A percentile compares a stretch with the other conserved stretches of the same genome.
Evolutionary conservation across 2,888 invertebrate genomes (phyloP).

Genomic region (Volucella bombylans): DNA sequence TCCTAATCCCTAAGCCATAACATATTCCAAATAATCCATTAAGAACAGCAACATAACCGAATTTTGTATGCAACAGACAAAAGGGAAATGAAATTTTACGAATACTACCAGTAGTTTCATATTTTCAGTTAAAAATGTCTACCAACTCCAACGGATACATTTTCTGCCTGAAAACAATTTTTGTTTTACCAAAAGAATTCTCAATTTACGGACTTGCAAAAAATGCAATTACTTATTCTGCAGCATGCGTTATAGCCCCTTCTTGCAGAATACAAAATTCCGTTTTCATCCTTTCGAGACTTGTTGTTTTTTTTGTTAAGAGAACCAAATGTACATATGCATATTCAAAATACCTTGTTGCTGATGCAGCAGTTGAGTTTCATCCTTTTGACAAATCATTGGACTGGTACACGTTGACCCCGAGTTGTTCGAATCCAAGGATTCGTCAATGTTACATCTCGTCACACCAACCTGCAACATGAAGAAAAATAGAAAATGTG

Average conservation of each 20-base stretch:
- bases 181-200: no score
- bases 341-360: slow-evolving; percentile 74
- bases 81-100: no score
- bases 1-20: no score
- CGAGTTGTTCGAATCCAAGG: slow-evolving; percentile 81
- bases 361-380: slow-evolving; percentile 80
- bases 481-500: slow-evolving; percentile 18
- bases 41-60: no score
- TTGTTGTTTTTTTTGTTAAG: background rate
- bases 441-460: slow-evolving; percentile 82
- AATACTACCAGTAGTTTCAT: no score
- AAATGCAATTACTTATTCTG: slow-evolving; percentile 19
- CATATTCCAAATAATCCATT: no score
- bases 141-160: no score
- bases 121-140: no score
- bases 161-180: no score
- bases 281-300: background rate
- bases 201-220: background rate
- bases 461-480: slow-evolving; percentile 81
- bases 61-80: no score
- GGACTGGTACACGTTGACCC: slow-evolving; percentile 82
- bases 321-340: background rate
- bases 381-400: slow-evolving; percentile 81
- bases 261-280: slow-evolving; percentile 4
- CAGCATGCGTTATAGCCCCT: slow-evolving; percentile 6